Evolutionary conservation across 2,888 invertebrate species (phyloP).

Genomic region (Sminthurides aquaticus): DNA sequence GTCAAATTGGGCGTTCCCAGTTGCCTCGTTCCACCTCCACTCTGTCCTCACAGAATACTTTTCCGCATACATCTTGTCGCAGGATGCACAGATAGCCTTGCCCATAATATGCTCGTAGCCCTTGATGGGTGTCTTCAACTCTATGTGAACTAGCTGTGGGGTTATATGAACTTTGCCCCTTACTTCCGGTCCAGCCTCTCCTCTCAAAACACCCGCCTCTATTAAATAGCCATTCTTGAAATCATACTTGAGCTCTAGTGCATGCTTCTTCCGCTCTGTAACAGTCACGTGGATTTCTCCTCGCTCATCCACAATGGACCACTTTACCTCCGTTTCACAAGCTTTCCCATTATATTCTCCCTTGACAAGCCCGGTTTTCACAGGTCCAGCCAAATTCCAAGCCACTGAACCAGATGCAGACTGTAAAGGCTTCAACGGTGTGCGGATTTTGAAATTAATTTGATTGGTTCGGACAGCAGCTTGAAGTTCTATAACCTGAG

Average conservation of each 20-base stretch:
- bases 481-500: not conserved
- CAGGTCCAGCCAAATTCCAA: conserved; percentile 33
- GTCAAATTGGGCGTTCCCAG: conserved; percentile 18
- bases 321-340: conserved; percentile 19
- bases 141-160: not conserved
- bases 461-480: not conserved
- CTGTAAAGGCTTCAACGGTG: conserved; percentile 37
- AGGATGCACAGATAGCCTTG: conserved; percentile 14
- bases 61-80: conserved; percentile 6
- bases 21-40: conserved; percentile 31
- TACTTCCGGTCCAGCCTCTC: not conserved
- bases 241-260: conserved; percentile 31
- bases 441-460: conserved; percentile 11
- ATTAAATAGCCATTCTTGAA: conserved; percentile 31
- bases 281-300: conserved; percentile 2
- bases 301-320: not conserved
- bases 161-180: not conserved
- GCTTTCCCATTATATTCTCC: conserved; percentile 26
- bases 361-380: conserved; percentile 24
- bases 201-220: conserved; percentile 9
- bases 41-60: conserved; percentile 18
- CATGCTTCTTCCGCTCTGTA: not conserved
- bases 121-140: conserved; percentile 30
- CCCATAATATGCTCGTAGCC: conserved; percentile 30
- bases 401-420: conserved; percentile 29